These are phyloP conservation scores for Drepana falcataria DNA, from an alignment of 2,888 invertebrate species.

Conservation along the genomic window DNA sequence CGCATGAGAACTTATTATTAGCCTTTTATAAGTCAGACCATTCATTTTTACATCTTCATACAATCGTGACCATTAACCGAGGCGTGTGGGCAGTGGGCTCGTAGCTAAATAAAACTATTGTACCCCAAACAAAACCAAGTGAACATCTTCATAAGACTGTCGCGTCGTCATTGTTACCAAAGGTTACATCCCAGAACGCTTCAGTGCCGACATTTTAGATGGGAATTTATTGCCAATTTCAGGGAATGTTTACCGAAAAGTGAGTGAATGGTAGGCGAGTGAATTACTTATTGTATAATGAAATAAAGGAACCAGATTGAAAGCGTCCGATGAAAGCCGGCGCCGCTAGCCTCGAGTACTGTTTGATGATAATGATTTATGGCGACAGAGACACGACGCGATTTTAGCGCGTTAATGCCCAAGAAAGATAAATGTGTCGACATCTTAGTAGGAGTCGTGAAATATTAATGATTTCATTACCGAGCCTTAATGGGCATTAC, in stretches of 20 bases:
- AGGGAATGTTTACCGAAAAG: slow-evolving; percentile 71
- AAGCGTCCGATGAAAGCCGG: slow-evolving; percentile 71
- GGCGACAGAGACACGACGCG: slow-evolving; percentile 64
- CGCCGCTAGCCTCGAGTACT: slow-evolving; percentile 47
- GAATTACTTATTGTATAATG: slow-evolving; percentile 74
- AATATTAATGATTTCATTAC: slow-evolving; percentile 36
- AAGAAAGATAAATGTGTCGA: slow-evolving; percentile 66
- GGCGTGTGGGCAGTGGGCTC: slow-evolving; percentile 77
- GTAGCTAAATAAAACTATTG: slow-evolving; percentile 77
- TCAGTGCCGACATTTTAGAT: slow-evolving; percentile 57
- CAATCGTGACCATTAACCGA: slow-evolving; percentile 71
- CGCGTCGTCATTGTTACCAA: slow-evolving; percentile 54
- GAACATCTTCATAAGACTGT: slow-evolving; percentile 73
- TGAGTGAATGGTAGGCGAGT: slow-evolving; percentile 71
- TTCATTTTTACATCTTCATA: slow-evolving; percentile 76
- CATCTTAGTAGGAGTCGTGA: slow-evolving; percentile 45
- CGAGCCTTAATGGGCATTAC: slow-evolving; percentile 26
- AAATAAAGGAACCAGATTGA: slow-evolving; percentile 74
- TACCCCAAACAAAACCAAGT: slow-evolving; percentile 71
- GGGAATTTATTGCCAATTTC: slow-evolving; percentile 76
- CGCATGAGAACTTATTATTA: slow-evolving; percentile 76
- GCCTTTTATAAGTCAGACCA: slow-evolving; percentile 64
- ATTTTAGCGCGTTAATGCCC: slow-evolving; percentile 64
- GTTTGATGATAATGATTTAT: slow-evolving; percentile 77
- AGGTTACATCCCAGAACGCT: slow-evolving; percentile 40